Base-by-base conservation (phyloP, 2,797 vertebrate species). In the Urophycis tenuis region DNA sequence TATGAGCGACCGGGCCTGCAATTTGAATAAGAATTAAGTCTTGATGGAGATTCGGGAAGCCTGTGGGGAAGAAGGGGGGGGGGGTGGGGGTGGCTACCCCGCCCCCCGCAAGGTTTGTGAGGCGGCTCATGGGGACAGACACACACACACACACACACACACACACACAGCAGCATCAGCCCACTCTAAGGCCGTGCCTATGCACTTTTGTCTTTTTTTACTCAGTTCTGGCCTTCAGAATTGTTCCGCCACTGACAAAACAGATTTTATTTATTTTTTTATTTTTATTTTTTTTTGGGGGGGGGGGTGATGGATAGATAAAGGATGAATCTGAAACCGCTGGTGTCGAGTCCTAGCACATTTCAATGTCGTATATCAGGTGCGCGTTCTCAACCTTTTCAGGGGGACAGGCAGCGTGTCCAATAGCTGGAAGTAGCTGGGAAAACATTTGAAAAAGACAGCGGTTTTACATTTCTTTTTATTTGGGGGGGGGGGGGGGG, bases 21-120 rank as follows among this genome's bases (percentile, higher is more conserved):
- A 90, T 92, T 90, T 92, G 90, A 93, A 92, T 92, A 83, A 83
- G 90, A 92, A 93, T 91, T 88, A 89, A 82, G 25, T 82, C 70
- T 77, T 84, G 88, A 87, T 86, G 73, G 83, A 86, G 87, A 88
- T 83, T 85, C 81, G 76, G 86, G 74, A n/a, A 79, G 77, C 75
- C 75, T 85, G 86, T 75, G n/a, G n/a, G 81, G 49, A 81, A 1
- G 77, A 78, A n/a, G 73, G 81, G 84, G 71, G 83, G 84, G 75
- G 80, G 67, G 31, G 11, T 3, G 67, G 31, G 67, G 15, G n/a
- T 25, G 0, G 60, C 60, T n/a, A n/a, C n/a, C n/a, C 25, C 2
- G 60, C n/a, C 29, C 60, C 60, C 60, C 60, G n/a, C n/a, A 6
- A 25, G 25, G 60, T 67, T 67, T 5, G 60, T 29, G 8, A 3